Percentiles rank a stretch among this genome's conserved stretches.
Conservation (phyloP, 2,113 vertebrate species). For the Phyllopteryx taeniolatus region DNA sequence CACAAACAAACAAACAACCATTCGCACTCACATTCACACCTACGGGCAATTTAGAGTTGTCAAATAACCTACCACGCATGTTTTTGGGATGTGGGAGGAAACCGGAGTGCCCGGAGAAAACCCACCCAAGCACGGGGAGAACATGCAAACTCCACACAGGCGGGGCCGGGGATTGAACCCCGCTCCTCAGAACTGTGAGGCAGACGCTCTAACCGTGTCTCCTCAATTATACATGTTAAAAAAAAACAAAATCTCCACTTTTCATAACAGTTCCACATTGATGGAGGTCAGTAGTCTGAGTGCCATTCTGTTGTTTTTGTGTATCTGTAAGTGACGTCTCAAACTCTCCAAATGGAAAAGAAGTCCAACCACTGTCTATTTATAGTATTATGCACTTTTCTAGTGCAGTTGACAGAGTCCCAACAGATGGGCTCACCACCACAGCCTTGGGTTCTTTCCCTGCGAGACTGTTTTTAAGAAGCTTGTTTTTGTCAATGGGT, state of each 20-base stretch:
- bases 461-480: slow-evolving; percentile 33
- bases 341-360: slow-evolving; percentile 8
- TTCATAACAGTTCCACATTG: not conserved
- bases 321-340: not conserved
- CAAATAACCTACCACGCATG: too few relatives aligned
- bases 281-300: not conserved
- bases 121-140: too few relatives aligned
- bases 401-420: slow-evolving; percentile 4
- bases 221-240: not conserved
- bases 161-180: too few relatives aligned
- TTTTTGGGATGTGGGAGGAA: too few relatives aligned
- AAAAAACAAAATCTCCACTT: not conserved
- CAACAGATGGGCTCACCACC: slow-evolving; percentile 46
- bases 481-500: slow-evolving; percentile 47
- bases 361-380: slow-evolving; percentile 30
- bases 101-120: too few relatives aligned
- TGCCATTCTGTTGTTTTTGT: not conserved
- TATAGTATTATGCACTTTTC: slow-evolving; percentile 29
- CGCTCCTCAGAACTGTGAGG: too few relatives aligned
- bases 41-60: too few relatives aligned
- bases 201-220: too few relatives aligned
- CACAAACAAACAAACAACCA: too few relatives aligned
- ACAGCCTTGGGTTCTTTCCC: slow-evolving; percentile 39
- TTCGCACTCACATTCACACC: too few relatives aligned
- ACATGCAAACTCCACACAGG: too few relatives aligned